Conservation (phyloP, 2,113 vertebrate species). For the Astur gentilis region DNA sequence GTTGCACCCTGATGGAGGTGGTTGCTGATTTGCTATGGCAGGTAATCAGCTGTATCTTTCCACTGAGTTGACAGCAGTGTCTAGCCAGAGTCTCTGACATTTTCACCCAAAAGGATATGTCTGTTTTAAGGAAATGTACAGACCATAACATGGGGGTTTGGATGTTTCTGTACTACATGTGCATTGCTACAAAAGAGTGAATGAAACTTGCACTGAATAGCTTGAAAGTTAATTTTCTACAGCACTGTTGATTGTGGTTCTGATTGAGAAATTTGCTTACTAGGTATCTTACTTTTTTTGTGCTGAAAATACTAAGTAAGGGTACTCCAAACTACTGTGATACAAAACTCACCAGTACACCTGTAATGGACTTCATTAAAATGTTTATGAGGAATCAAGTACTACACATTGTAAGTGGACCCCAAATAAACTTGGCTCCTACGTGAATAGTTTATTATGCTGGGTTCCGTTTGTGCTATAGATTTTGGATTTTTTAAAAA, state of each 20-base stretch:
- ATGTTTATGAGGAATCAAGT: background rate
- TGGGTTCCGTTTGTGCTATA: background rate
- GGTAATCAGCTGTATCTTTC: background rate
- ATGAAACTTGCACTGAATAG: background rate
- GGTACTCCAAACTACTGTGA: background rate
- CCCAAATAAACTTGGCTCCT: background rate
- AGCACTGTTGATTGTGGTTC: background rate
- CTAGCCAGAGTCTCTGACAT: background rate
- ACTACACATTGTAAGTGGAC: background rate
- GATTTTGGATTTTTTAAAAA: background rate
- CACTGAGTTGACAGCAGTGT: background rate
- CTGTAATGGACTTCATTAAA: background rate
- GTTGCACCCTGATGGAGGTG: background rate
- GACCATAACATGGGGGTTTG: background rate
- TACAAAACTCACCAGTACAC: background rate
- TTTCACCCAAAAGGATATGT: background rate
- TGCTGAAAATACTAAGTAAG: background rate
- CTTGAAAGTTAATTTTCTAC: background rate
- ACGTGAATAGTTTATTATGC: background rate
- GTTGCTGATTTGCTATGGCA: background rate
- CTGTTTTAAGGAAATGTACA: background rate
- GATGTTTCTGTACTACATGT: background rate
- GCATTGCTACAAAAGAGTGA: background rate
- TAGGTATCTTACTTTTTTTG: background rate
- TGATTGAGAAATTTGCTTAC: background rate